phyloP scores from a whole-genome alignment of 2,797 vertebrate species.

The Anguilla marmorata region DNA sequence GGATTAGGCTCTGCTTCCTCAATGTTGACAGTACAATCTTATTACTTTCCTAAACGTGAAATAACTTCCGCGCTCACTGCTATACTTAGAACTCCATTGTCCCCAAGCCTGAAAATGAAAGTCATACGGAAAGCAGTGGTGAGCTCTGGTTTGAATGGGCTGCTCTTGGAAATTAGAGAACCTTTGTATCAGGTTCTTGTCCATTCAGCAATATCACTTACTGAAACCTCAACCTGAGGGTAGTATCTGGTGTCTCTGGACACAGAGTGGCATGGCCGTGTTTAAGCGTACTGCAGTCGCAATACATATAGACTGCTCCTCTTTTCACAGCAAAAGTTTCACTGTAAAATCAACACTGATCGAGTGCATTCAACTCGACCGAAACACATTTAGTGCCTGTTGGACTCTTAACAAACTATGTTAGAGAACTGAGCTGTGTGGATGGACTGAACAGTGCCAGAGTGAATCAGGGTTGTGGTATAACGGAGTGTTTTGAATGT shows the following conservation, averaged over 20 bases:
- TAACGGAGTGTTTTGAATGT: neutral
- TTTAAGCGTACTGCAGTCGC: constrained; percentile 50
- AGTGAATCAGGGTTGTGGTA: neutral
- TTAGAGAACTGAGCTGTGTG: neutral
- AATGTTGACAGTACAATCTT: constrained; percentile 44
- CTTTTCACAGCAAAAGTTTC: constrained; percentile 8
- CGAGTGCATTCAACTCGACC: neutral
- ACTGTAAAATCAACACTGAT: neutral
- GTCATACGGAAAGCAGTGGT: constrained; percentile 62
- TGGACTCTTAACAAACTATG: neutral
- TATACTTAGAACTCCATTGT: constrained; percentile 40
- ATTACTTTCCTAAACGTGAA: constrained; percentile 40
- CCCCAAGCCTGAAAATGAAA: constrained; percentile 55
- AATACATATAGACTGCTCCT: constrained; percentile 40
- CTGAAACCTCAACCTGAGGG: constrained; percentile 56
- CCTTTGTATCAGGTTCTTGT: constrained; percentile 53
- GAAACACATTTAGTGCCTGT: neutral
- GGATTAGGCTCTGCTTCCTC: constrained; percentile 35
- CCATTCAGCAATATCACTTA: constrained; percentile 64
- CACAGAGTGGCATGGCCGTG: constrained; percentile 41
- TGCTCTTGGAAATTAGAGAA: constrained; percentile 53
- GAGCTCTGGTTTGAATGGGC: constrained; percentile 57
- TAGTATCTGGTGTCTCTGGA: constrained; percentile 48
- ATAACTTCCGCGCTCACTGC: constrained; percentile 32
- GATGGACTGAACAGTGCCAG: neutral